Conservation (phyloP, 2,888 invertebrate species). For the Incurvaria masculella region DNA sequence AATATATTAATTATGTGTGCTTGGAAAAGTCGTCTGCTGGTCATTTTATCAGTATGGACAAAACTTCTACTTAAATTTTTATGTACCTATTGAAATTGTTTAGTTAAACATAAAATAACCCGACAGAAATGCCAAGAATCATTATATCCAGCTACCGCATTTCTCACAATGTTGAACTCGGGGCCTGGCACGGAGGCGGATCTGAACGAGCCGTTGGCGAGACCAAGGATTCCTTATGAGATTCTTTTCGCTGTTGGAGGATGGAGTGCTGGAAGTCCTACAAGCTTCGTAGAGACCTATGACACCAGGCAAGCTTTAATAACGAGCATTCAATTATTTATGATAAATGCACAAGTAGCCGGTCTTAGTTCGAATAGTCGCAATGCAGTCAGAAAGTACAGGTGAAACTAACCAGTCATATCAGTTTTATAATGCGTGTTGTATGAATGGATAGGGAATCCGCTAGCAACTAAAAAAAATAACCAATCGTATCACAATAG, state of each 20-base stretch:
- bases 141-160: conserved; percentile 50
- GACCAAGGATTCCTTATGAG: conserved; percentile 73
- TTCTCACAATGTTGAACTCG: conserved; percentile 49
- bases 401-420: too few relatives aligned
- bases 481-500: too few relatives aligned
- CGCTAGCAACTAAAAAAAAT: too few relatives aligned
- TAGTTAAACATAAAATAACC: conserved; percentile 1
- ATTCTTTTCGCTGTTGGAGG: conserved; percentile 82
- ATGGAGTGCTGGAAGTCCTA: conserved; percentile 82
- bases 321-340: too few relatives aligned
- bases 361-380: too few relatives aligned
- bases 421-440: too few relatives aligned
- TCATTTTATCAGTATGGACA: too few relatives aligned
- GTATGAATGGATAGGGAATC: too few relatives aligned
- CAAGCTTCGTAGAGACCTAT: conserved; percentile 76
- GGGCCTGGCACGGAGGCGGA: conserved; percentile 47
- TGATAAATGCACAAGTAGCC: too few relatives aligned
- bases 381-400: too few relatives aligned
- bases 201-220: conserved; percentile 56
- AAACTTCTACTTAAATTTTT: conserved; percentile 1
- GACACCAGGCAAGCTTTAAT: conserved; percentile 74
- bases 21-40: too few relatives aligned
- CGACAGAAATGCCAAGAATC: conserved; percentile 52
- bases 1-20: too few relatives aligned
- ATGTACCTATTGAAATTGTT: neutral